A percentile compares a stretch with the other conserved stretches of the same genome.
These are phyloP conservation scores for Calonectris borealis DNA, from an alignment of 2,113 vertebrate genomes.

Conservation along the genomic window DNA sequence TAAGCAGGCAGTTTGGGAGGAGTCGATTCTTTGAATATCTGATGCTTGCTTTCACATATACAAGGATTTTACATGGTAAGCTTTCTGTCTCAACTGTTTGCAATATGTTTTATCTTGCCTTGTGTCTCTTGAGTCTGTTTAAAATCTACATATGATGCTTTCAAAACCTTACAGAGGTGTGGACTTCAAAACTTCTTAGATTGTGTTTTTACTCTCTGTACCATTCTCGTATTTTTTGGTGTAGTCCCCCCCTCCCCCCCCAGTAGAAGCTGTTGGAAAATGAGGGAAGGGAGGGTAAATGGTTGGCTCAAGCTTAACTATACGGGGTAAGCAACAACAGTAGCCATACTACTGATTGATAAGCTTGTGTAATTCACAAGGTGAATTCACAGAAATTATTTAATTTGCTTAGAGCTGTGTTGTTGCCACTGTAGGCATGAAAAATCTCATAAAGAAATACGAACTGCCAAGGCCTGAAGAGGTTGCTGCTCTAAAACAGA, in stretches of 20 bases:
- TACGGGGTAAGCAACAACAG: background rate
- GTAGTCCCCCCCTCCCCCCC: too few relatives aligned
- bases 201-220: background rate
- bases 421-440: constrained; percentile 78
- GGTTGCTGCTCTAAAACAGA: constrained; percentile 84
- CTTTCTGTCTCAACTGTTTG: background rate
- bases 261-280: background rate
- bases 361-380: background rate
- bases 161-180: background rate
- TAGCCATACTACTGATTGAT: background rate
- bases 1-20: background rate
- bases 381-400: background rate
- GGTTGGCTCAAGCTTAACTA: background rate
- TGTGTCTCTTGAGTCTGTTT: background rate
- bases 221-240: background rate
- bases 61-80: background rate
- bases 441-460: constrained; percentile 88
- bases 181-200: background rate
- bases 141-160: background rate
- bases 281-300: background rate
- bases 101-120: background rate
- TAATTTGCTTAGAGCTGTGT: background rate
- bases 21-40: background rate
- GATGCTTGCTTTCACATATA: background rate
- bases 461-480: constrained; percentile 86